Percentiles rank a stretch among this genome's conserved stretches.
Evolutionary conservation across 2,113 vertebrate genomes (phyloP).

Genomic region (human): DNA sequence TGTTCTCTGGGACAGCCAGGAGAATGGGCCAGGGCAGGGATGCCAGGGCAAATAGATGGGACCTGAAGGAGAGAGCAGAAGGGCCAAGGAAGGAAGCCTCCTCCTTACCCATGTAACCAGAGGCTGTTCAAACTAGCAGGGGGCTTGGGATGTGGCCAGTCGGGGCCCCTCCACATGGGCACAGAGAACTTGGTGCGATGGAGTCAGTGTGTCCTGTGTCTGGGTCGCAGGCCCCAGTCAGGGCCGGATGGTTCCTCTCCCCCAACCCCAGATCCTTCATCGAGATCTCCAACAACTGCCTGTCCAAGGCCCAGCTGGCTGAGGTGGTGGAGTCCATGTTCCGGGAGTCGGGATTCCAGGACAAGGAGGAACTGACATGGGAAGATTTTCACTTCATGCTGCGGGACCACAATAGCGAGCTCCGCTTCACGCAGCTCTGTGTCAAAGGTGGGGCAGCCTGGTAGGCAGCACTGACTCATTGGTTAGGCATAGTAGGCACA

Average conservation of each 20-base stretch:
- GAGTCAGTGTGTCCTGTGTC: neutral
- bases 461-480: conserved; percentile 75
- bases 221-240: neutral
- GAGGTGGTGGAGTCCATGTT: conserved; percentile 94
- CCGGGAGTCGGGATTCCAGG: conserved; percentile 88
- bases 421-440: conserved; percentile 91
- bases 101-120: neutral
- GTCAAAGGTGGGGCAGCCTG: conserved; percentile 88
- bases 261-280: conserved; percentile 91
- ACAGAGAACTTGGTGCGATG: neutral
- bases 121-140: neutral
- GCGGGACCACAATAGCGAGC: conserved; percentile 90
- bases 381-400: conserved; percentile 96
- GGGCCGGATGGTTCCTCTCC: neutral
- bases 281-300: conserved; percentile 93
- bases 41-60: neutral
- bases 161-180: neutral
- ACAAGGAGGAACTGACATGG: conserved; percentile 93
- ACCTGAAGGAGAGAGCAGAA: neutral
- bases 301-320: conserved; percentile 91
- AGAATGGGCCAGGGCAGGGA: neutral
- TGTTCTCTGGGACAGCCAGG: neutral
- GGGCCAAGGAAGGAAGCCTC: neutral
- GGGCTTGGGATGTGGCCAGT: neutral
- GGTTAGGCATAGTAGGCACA: neutral